These are phyloP conservation scores for Synanthedon vespiformis DNA, from an alignment of 2,888 invertebrate genomes.

Conservation along the genomic window DNA sequence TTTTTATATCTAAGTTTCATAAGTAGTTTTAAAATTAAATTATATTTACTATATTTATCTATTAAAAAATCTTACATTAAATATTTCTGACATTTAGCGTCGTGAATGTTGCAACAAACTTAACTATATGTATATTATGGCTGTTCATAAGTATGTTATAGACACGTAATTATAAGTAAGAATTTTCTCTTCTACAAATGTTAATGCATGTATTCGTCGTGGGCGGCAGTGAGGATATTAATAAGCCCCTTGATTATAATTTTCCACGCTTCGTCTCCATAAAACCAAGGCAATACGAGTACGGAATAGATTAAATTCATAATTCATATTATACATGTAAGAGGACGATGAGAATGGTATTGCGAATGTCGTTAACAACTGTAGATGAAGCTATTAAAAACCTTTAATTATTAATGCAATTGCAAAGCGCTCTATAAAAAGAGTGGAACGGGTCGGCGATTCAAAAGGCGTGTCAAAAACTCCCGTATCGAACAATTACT, in stretches of 20 bases:
- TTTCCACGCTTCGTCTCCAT: conserved; percentile 38
- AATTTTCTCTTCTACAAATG: neutral
- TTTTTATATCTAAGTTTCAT: too few species aligned
- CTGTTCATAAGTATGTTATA: neutral
- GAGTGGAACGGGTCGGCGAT: conserved; percentile 14
- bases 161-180: neutral
- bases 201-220: neutral
- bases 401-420: conserved; percentile 28
- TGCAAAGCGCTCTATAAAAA: conserved; percentile 15
- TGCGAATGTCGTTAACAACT: conserved; percentile 8
- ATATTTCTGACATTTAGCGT: too few species aligned
- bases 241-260: conserved; percentile 8
- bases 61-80: too few species aligned
- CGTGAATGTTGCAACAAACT: too few species aligned
- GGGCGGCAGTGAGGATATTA: conserved; percentile 1
- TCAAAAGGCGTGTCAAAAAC: conserved; percentile 44
- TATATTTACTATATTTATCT: too few species aligned
- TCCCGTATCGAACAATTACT: conserved; percentile 36
- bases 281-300: conserved; percentile 37
- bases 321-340: conserved; percentile 21
- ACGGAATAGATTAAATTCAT: conserved; percentile 36
- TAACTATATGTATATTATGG: too few species aligned
- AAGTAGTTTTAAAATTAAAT: too few species aligned
- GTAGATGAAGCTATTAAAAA: conserved; percentile 43
- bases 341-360: conserved; percentile 5